Base-by-base conservation (phyloP, 2,797 vertebrate species). In the Leuciscus waleckii region DNA sequence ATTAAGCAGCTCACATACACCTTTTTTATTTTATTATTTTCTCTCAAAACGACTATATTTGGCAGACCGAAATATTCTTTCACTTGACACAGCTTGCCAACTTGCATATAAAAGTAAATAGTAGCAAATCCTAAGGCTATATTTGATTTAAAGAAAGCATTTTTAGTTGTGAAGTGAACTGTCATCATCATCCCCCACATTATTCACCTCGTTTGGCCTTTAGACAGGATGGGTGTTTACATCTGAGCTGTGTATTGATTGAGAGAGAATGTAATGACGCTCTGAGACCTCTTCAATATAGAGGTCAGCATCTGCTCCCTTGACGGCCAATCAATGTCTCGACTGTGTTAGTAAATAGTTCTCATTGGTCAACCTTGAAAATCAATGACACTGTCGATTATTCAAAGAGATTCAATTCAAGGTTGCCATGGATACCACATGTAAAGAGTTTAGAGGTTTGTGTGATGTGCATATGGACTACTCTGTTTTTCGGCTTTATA, bases 361-460 rank as follows among this genome's bases (percentile, higher is more conserved):
- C 93, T 92, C 93, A 92, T 90, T 90, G 78, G 89, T 82, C 88
- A 89, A 84, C 70, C 86, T 82, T 70, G 86, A 84, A 90, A 92
- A 89, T 91, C 89, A 89, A 85, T 88, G 88, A 83, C 87, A 83
- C 83, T 86, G 85, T 77, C 80, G 75, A 80, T 65, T 87, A 90
- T 88, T 84, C 86, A 80, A 87, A 88, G 77, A 87, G 84, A 81
- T 69, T 82, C 65, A 65, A 51, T 81, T 88, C 92, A 93, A 92
- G 89, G 94, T 95, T 96, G 92, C 94, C 93, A 95, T 96, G 94
- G 95, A 94, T 94, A 96, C 94, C 88, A 90, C 93, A 95, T 94
- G 92, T 91, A 91, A 92, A 93, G 93, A 91, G 92, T 93, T 94
- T 92, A 93, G 93, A 92, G 93, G 93, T 92, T 93, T 93, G 90